phyloP scores from a whole-genome alignment of 2,797 vertebrate genomes.

The Telmatherina bonti region DNA sequence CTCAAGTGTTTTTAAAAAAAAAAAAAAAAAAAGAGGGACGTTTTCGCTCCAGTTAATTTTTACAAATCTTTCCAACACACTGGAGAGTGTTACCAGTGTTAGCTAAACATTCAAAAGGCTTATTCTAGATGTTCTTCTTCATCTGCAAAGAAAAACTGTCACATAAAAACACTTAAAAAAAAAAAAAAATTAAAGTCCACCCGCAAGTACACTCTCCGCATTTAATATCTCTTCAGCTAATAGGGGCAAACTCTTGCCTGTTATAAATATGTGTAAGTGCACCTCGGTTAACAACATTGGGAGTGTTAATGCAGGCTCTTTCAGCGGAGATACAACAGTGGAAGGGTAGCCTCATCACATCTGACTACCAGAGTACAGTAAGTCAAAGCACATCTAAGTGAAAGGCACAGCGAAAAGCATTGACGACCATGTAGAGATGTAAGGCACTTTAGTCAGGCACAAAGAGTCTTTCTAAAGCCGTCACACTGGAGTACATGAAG shows the following conservation, averaged over 20 bases:
- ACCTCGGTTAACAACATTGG: conserved; percentile 57
- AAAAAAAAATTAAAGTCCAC: conserved; percentile 28
- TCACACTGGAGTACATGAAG: conserved; percentile 46
- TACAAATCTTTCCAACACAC: conserved; percentile 41
- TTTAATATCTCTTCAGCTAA: conserved; percentile 66
- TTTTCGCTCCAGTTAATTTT: conserved; percentile 26
- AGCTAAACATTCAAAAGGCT: conserved; percentile 46
- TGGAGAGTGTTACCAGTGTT: conserved; percentile 61
- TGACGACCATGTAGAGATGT: conserved; percentile 22
- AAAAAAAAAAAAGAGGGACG: too few relatives aligned
- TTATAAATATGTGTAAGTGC: conserved; percentile 79
- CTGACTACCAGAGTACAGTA: conserved; percentile 30
- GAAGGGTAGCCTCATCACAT: conserved; percentile 49
- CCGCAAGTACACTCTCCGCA: conserved; percentile 38
- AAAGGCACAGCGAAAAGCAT: conserved; percentile 54
- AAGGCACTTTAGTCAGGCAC: conserved; percentile 60
- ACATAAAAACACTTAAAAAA: conserved; percentile 6
- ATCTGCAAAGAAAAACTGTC: conserved; percentile 11
- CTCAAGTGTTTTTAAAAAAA: not conserved
- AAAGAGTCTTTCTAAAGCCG: conserved; percentile 40
- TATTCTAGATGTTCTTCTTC: conserved; percentile 16
- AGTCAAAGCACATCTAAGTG: conserved; percentile 8
- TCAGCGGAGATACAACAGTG: conserved; percentile 33
- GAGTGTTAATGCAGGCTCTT: conserved; percentile 44
- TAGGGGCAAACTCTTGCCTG: conserved; percentile 56